Evolutionary conservation across 2,888 invertebrate genomes (phyloP).

Genomic region (Tortricodes alternella): DNA sequence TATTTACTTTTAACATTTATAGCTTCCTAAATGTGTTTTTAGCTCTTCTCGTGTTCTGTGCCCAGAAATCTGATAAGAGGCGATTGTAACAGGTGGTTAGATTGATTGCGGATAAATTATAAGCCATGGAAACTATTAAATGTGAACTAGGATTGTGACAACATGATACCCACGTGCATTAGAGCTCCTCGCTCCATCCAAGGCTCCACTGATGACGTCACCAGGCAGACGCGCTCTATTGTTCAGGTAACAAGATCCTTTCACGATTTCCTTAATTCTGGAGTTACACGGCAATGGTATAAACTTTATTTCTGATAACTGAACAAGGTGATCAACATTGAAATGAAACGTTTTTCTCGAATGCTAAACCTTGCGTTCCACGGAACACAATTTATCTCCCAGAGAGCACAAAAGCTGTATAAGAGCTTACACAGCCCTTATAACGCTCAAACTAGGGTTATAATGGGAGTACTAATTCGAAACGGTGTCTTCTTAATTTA

Average conservation of each 20-base stretch:
- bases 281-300: background rate
- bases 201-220: conserved; percentile 91
- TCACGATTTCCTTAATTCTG: background rate
- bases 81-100: background rate
- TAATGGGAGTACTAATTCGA: too few relatives aligned
- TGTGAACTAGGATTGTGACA: conserved; percentile 43
- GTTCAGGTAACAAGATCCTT: conserved; percentile 82
- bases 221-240: conserved; percentile 86
- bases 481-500: too few relatives aligned
- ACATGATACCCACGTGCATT: conserved; percentile 87
- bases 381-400: too few relatives aligned
- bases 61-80: conserved; percentile 32
- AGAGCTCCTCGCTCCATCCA: conserved; percentile 87
- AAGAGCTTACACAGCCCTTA: too few relatives aligned
- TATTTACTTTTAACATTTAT: conserved; percentile 9
- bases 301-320: too few relatives aligned
- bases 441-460: too few relatives aligned
- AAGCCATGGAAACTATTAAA: conserved; percentile 13
- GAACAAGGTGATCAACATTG: too few relatives aligned
- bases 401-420: too few relatives aligned
- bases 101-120: background rate
- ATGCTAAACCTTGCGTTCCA: too few relatives aligned
- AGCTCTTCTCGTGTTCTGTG: conserved; percentile 24
- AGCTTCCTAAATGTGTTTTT: background rate
- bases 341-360: too few relatives aligned